A percentile compares a stretch with the other conserved stretches of the same genome.
phyloP scores from a whole-genome alignment of 2,797 vertebrate genomes.

The Spinus olivaceus region DNA sequence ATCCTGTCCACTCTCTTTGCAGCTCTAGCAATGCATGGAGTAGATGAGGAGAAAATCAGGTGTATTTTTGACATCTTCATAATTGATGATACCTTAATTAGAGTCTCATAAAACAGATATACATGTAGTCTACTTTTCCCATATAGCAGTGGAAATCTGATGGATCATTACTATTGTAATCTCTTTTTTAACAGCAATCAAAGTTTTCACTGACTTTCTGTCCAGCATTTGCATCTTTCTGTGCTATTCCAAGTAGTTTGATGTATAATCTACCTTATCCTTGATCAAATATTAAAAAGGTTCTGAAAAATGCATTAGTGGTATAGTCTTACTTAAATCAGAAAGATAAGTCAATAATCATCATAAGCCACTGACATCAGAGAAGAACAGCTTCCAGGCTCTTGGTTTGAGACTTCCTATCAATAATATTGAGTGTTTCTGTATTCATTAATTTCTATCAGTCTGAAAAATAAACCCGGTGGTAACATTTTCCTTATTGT shows the following conservation, averaged over 20 bases:
- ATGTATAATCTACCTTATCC: conserved; percentile 8
- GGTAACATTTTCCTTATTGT: neutral
- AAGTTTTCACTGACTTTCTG: neutral
- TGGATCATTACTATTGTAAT: neutral
- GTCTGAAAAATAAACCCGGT: neutral
- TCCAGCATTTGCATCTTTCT: neutral
- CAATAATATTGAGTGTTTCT: neutral
- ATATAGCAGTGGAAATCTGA: neutral
- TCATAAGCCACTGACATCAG: conserved; percentile 1
- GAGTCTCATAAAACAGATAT: neutral
- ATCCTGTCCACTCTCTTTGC: neutral
- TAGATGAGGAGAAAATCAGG: neutral
- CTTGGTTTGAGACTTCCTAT: neutral
- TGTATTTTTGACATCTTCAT: neutral
- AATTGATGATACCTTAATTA: neutral
- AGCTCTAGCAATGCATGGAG: neutral
- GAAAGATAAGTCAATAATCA: conserved; percentile 31
- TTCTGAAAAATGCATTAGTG: conserved; percentile 44
- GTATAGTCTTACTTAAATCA: neutral
- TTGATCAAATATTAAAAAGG: conserved; percentile 41
- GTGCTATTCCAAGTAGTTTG: neutral
- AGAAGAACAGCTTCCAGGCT: neutral
- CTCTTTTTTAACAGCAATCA: neutral
- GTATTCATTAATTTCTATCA: neutral
- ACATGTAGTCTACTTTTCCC: neutral